Evolutionary conservation across 2,888 invertebrate genomes (phyloP).

Genomic region (Tenodera sinensis): DNA sequence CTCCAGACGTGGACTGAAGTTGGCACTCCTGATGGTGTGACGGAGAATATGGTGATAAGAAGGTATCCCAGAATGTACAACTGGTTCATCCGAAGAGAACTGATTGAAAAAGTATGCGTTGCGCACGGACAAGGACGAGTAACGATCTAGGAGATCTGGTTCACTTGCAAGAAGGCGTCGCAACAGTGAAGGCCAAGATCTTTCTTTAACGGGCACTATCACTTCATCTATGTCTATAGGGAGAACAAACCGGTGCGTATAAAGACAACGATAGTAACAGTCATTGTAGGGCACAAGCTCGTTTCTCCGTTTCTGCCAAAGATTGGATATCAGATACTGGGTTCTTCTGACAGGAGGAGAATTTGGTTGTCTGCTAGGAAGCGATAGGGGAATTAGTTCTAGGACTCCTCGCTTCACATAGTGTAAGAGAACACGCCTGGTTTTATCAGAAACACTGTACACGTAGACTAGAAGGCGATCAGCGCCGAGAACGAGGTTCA

Average conservation of each 20-base stretch:
- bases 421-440: constrained; percentile 53
- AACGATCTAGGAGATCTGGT: constrained; percentile 39
- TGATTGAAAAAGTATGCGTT: constrained; percentile 66
- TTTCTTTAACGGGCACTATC: constrained; percentile 59
- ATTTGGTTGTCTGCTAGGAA: constrained; percentile 52
- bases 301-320: constrained; percentile 67
- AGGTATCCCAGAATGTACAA: not conserved
- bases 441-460: constrained; percentile 54
- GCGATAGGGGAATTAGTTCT: constrained; percentile 52
- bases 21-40: constrained; percentile 53
- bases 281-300: constrained; percentile 75
- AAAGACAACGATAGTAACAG: constrained; percentile 69
- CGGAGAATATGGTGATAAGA: constrained; percentile 45
- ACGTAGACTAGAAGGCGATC: constrained; percentile 63
- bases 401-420: constrained; percentile 53
- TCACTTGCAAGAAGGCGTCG: constrained; percentile 48
- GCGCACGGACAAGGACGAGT: constrained; percentile 59
- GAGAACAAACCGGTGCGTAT: constrained; percentile 48
- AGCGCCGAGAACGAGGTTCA: constrained; percentile 64
- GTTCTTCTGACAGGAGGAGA: constrained; percentile 42
- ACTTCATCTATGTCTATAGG: constrained; percentile 73
- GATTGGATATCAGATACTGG: constrained; percentile 44
- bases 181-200: constrained; percentile 58
- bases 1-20: constrained; percentile 59
- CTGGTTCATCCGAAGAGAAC: constrained; percentile 26